Conservation (phyloP, 2,888 invertebrate genomes). For the Pemphredon lugubris region DNA sequence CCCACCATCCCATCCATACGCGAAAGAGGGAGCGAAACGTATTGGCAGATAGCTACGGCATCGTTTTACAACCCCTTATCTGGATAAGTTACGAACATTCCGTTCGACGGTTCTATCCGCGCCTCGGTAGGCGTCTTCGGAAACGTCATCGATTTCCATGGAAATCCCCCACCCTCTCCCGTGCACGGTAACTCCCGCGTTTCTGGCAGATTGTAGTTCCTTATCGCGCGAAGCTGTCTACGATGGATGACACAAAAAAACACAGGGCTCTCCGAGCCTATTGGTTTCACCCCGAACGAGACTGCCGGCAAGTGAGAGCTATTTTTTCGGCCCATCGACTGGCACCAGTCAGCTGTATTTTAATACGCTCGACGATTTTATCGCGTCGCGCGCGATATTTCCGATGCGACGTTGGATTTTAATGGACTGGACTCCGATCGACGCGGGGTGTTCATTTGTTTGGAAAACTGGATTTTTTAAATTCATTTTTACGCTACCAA, state of each 20-base stretch:
- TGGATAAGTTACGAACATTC: conserved; percentile 76
- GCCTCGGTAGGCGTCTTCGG: conserved; percentile 58
- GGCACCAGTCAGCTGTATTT: conserved; percentile 7
- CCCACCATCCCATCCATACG: conserved; percentile 21
- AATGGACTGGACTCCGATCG: no score
- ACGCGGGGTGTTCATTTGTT: no score
- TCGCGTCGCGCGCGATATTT: not conserved
- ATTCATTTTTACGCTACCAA: no score
- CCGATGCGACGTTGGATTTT: not conserved
- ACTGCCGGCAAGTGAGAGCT: not conserved
- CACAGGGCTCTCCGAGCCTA: conserved; percentile 2
- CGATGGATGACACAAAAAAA: conserved; percentile 34
- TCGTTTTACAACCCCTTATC: conserved; percentile 80
- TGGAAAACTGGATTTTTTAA: no score
- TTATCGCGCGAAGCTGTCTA: conserved; percentile 25
- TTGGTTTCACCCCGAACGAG: not conserved
- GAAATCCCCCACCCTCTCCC: conserved; percentile 63
- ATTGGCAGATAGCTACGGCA: conserved; percentile 78
- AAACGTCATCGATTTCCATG: conserved; percentile 76
- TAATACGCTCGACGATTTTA: conserved; percentile 6
- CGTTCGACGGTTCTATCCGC: conserved; percentile 59
- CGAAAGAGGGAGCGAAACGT: conserved; percentile 65
- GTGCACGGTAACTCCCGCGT: conserved; percentile 25
- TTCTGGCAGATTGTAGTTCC: conserved; percentile 21
- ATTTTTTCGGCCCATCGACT: not conserved